These are phyloP conservation scores for Pungitius pungitius DNA, from an alignment of 2,113 vertebrate species.

Conservation along the genomic window DNA sequence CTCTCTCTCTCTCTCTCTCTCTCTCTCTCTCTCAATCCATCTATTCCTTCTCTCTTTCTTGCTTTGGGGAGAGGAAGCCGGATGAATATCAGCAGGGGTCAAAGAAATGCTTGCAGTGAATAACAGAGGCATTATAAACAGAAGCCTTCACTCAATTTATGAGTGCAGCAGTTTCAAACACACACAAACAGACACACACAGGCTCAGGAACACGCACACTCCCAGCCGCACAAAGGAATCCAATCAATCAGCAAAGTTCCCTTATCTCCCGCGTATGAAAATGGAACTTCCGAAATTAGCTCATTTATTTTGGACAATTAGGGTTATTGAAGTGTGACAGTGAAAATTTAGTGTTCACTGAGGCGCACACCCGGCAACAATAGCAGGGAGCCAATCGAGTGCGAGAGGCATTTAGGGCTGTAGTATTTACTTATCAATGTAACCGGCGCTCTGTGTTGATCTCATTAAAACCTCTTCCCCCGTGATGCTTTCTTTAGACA, in stretches of 20 bases:
- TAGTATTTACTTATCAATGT: constrained; percentile 97
- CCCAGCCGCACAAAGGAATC: constrained; percentile 80
- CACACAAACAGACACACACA: constrained; percentile 34
- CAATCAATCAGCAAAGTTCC: constrained; percentile 92
- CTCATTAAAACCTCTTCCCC: constrained; percentile 87
- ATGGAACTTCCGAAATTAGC: constrained; percentile 98
- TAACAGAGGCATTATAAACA: constrained; percentile 78
- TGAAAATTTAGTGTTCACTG: constrained; percentile 90
- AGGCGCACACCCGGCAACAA: constrained; percentile 89
- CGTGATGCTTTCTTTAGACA: constrained; percentile 66
- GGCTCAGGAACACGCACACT: neutral
- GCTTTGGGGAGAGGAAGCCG: constrained; percentile 60
- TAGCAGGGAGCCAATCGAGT: constrained; percentile 83
- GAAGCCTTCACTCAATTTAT: constrained; percentile 79
- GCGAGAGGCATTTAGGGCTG: constrained; percentile 92
- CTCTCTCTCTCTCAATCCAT: constrained; percentile 32
- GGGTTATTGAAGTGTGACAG: constrained; percentile 99
- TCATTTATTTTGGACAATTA: constrained; percentile 99
- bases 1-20: constrained; percentile 3
- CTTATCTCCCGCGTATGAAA: constrained; percentile 94
- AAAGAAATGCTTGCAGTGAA: constrained; percentile 74
- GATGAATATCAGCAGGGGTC: constrained; percentile 77
- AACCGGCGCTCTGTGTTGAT: constrained; percentile 90
- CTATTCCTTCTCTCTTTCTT: constrained; percentile 31
- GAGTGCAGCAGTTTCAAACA: constrained; percentile 73